Conservation (phyloP, 2,113 vertebrate genomes). For the Cyanistes caeruleus region DNA sequence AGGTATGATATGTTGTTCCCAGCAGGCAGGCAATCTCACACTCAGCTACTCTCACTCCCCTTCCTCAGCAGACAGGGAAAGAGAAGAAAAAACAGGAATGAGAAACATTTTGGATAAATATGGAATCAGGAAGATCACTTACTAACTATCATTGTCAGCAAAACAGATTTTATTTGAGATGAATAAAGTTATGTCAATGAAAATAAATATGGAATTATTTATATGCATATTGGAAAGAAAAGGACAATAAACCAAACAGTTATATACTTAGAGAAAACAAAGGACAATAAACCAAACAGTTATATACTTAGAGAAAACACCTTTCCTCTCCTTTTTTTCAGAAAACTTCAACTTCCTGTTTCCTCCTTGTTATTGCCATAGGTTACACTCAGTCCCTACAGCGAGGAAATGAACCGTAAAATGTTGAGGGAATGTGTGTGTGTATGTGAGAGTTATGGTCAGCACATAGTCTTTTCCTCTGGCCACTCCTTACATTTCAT, state of each 20-base stretch:
- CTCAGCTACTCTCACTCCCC: neutral
- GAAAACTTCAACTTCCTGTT: neutral
- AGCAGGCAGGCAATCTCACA: neutral
- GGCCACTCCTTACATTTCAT: neutral
- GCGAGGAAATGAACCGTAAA: rapidly evolving
- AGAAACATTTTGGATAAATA: neutral
- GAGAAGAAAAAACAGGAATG: neutral
- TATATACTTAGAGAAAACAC: neutral
- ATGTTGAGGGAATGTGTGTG: rapidly evolving
- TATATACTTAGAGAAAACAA: neutral
- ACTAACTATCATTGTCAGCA: neutral
- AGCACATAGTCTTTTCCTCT: neutral
- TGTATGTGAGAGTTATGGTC: rapidly evolving
- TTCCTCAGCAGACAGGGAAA: neutral
- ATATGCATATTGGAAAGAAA: neutral
- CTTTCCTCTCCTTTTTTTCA: neutral
- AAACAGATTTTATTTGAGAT: neutral
- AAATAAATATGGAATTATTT: neutral
- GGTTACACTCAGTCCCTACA: neutral
- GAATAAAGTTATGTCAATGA: neutral
- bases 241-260: neutral
- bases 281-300: neutral
- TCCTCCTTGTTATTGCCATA: neutral
- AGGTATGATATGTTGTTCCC: neutral
- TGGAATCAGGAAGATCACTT: neutral